Conservation (phyloP, 2,888 invertebrate species). For the Papilio gigon region DNA sequence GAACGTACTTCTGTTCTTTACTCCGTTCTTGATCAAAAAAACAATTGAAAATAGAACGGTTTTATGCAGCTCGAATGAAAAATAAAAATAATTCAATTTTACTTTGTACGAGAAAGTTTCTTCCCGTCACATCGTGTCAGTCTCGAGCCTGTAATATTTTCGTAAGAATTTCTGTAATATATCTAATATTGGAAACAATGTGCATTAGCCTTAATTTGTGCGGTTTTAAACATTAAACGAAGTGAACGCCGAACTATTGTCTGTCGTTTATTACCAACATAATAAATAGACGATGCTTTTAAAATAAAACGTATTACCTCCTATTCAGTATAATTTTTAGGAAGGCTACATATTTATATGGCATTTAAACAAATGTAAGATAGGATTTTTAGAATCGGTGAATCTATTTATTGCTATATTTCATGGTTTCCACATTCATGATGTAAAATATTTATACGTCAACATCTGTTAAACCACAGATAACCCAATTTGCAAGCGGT, state of each 20-base stretch:
- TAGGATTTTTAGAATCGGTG: too few species aligned
- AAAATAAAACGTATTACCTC: not conserved
- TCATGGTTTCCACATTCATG: too few species aligned
- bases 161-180: too few species aligned
- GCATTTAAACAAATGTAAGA: not conserved
- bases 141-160: too few species aligned
- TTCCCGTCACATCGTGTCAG: too few species aligned
- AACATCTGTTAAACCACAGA: too few species aligned
- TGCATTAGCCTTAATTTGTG: not conserved
- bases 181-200: not conserved
- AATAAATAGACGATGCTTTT: constrained; percentile 1
- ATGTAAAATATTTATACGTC: too few species aligned
- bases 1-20: not conserved
- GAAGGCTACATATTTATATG: not conserved
- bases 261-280: constrained; percentile 11
- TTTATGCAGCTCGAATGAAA: too few species aligned
- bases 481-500: too few species aligned
- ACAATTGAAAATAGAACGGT: not conserved
- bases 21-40: not conserved
- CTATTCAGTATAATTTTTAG: not conserved
- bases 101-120: too few species aligned
- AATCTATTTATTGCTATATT: not conserved
- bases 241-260: constrained; percentile 5
- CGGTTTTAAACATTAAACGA: not conserved
- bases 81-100: too few species aligned